Evolutionary conservation across 2,113 vertebrate species (phyloP), one percentile per base, ranked within the genome.

Genomic region (Nothocercus nigrocapillus): DNA sequence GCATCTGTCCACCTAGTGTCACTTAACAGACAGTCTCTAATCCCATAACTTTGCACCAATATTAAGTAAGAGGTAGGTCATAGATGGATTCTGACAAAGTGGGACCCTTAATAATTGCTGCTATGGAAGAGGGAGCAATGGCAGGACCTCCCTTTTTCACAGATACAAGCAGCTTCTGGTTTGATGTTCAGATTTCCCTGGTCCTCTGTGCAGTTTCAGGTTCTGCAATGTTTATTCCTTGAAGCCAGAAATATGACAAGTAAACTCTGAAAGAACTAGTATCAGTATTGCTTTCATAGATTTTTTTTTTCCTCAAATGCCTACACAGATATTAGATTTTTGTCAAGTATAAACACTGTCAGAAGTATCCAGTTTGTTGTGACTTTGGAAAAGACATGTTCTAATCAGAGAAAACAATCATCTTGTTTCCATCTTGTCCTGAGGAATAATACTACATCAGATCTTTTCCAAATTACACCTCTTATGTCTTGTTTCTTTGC

Each of bases 401-500:
- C 81, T 95, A 32, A 87, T 94, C 44, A 82, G 88, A 92, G 44
- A 93, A 93, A 95, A 77, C 19, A 81, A 69, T 63, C 0, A 14
- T 73, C 92, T 91, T 90, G 53, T 79, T 89, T 90, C 49, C 49
- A 76, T 69, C n/a, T 72, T 72, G 69, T 72, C 30, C 44, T 30
- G 54, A 92, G 49, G 42, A 90, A 49, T 30, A 91, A 40, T 56
- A 90, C 15, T 69, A 27, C 17, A 38, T 49, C 70, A 63, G 63
- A 73, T 92, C 4, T 0, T 61, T 88, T 94, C 77, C 81, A 93
- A 90, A 74, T 70, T 89, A 63, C 81, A 77, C 40, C 91, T 75
- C 82, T 96, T 28, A 56, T 34, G 66, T 74, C 80, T 81, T 94
- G 28, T 51, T 90, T 51, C 56, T 95, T 88, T 90, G 42, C 44